These are phyloP conservation scores for Drosophila erecta DNA, from an alignment of 1,140 invertebrate genomes.

Conservation along the genomic window DNA sequence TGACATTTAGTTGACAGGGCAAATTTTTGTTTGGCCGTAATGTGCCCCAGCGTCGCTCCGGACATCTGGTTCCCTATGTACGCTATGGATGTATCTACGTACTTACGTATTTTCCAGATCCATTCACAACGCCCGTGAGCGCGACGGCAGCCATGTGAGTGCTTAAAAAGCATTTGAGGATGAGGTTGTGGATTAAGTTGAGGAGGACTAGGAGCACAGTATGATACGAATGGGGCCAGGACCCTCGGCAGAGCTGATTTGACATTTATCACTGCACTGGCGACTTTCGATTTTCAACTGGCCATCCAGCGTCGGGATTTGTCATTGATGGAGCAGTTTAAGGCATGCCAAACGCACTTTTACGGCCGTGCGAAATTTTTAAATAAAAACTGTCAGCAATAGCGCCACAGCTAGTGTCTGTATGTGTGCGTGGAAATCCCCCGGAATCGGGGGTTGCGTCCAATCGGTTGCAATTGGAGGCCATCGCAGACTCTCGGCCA, in stretches of 20 bases:
- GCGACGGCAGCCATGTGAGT: constrained; percentile 51
- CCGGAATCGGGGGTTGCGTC: too few species aligned
- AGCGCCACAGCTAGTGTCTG: not conserved
- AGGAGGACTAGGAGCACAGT: too few species aligned
- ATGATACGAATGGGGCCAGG: constrained; percentile 16
- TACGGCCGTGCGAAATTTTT: constrained; percentile 52
- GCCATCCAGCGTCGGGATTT: constrained; percentile 15
- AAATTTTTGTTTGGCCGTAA: constrained; percentile 82
- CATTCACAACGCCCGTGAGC: constrained; percentile 43
- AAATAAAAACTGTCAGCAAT: constrained; percentile 65
- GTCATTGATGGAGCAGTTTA: constrained; percentile 74
- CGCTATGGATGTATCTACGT: not conserved
- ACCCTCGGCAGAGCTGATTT: constrained; percentile 70
- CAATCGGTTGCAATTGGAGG: constrained; percentile 1
- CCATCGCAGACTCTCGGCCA: constrained; percentile 6
- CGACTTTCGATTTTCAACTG: constrained; percentile 53
- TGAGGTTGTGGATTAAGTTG: constrained; percentile 2
- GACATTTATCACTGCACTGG: constrained; percentile 77
- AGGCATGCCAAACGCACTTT: constrained; percentile 55
- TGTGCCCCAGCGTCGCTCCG: constrained; percentile 61
- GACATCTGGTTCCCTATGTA: constrained; percentile 22
- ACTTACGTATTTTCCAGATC: constrained; percentile 6
- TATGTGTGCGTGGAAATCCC: constrained; percentile 5
- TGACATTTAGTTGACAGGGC: constrained; percentile 82
- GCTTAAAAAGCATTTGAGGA: constrained; percentile 75